phyloP scores from a whole-genome alignment of 2,113 vertebrate species.

The Calidris pygmaea region DNA sequence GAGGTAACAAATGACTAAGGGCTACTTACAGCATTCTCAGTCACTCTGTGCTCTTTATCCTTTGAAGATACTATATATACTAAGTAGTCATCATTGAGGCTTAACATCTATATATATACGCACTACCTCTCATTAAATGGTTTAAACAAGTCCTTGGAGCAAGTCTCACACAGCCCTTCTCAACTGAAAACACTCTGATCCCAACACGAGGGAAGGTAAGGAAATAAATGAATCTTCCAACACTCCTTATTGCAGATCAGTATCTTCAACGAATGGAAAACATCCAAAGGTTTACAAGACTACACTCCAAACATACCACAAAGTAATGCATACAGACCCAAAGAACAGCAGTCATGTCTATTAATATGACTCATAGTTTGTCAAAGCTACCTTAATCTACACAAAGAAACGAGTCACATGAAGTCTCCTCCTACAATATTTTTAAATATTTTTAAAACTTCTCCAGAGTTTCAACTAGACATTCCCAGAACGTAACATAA shows the following conservation, averaged over 20 bases:
- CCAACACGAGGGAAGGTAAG: not conserved
- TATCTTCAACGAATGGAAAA: not conserved
- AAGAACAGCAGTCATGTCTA: not conserved
- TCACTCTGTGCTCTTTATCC: not conserved
- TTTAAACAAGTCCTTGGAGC: not conserved
- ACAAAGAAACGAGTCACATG: not conserved
- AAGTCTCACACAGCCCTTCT: not conserved
- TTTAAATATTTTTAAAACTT: not conserved
- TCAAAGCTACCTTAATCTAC: not conserved
- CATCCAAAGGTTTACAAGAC: not conserved
- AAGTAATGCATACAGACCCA: not conserved
- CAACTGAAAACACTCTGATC: not conserved
- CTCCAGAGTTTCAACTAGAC: not conserved
- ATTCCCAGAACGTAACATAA: not conserved
- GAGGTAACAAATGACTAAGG: not conserved
- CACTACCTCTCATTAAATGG: not conserved
- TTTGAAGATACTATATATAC: not conserved
- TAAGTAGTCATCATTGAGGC: not conserved
- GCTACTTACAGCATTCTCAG: not conserved
- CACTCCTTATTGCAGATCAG: not conserved
- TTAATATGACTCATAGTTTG: not conserved
- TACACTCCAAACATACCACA: not conserved
- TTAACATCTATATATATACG: not conserved
- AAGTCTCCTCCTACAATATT: not conserved
- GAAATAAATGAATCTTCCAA: not conserved